Conservation (phyloP, 2,113 vertebrate species). For the Megalops atlanticus region DNA sequence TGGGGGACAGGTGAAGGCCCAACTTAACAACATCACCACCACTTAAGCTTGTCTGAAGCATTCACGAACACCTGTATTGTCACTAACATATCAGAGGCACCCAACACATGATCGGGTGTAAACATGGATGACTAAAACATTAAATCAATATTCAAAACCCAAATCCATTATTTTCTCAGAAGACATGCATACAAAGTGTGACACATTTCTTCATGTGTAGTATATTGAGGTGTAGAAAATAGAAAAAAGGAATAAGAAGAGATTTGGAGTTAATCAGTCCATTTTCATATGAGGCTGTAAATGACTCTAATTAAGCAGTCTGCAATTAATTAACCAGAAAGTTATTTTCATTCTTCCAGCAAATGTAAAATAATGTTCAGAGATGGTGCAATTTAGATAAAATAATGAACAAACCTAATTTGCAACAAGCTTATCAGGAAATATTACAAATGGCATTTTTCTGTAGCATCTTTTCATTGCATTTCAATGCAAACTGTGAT, state of each 20-base stretch:
- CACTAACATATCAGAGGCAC: no score
- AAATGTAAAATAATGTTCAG: background rate
- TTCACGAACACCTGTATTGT: no score
- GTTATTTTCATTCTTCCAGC: slow-evolving; percentile 11
- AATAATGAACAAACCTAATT: background rate
- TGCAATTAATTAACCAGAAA: background rate
- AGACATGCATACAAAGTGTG: no score
- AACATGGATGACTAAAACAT: no score
- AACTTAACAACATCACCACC: no score
- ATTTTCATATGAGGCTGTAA: slow-evolving; percentile 21
- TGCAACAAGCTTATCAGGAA: no score
- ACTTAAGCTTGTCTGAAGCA: no score
- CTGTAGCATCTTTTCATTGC: background rate
- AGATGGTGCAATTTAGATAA: background rate
- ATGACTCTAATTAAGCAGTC: slow-evolving; percentile 25
- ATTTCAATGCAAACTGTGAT: background rate
- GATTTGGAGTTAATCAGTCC: slow-evolving; percentile 8
- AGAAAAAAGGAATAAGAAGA: background rate
- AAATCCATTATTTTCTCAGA: no score
- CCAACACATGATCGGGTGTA: no score
- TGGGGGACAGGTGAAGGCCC: no score
- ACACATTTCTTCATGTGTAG: no score
- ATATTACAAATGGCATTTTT: slow-evolving; percentile 6
- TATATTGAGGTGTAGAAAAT: background rate
- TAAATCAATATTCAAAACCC: no score